phyloP scores from a whole-genome alignment of 2,113 vertebrate genomes.

The Clarias macrocephalus region DNA sequence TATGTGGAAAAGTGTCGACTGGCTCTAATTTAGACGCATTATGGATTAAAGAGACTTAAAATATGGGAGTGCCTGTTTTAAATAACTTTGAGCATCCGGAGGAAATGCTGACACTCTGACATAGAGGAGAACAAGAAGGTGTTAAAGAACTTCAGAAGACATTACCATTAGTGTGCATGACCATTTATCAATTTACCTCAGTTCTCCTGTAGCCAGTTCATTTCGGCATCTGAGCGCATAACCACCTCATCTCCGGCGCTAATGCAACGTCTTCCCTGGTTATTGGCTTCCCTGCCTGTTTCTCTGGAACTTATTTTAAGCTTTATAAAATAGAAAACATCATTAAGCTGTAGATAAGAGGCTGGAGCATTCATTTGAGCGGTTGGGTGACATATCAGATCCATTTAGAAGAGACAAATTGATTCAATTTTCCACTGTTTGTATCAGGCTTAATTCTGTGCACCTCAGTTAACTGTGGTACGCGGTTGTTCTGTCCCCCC shows the following conservation, averaged over 20 bases:
- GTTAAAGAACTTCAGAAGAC: neutral
- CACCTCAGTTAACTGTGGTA: conserved; percentile 63
- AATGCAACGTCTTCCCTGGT: conserved; percentile 59
- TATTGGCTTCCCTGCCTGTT: conserved; percentile 38
- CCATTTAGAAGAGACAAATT: conserved; percentile 69
- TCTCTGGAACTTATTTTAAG: conserved; percentile 62
- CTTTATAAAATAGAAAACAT: conserved; percentile 54
- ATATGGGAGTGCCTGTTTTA: neutral
- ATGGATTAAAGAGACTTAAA: conserved; percentile 53
- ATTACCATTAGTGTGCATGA: conserved; percentile 38
- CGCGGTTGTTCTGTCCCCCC: conserved; percentile 37
- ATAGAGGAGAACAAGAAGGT: neutral
- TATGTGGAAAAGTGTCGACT: conserved; percentile 66
- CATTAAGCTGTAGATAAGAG: conserved; percentile 61
- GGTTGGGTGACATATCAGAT: conserved; percentile 63
- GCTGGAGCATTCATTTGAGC: conserved; percentile 63
- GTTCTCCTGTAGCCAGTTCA: conserved; percentile 53
- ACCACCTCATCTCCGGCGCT: conserved; percentile 39
- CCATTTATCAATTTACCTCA: conserved; percentile 61
- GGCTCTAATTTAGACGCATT: conserved; percentile 73
- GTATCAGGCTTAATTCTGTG: conserved; percentile 64
- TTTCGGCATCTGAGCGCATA: conserved; percentile 49
- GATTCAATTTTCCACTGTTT: conserved; percentile 71
- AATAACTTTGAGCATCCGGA: neutral
- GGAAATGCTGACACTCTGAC: neutral